phyloP scores from a whole-genome alignment of 2,113 vertebrate species.

The Gavia stellata region DNA sequence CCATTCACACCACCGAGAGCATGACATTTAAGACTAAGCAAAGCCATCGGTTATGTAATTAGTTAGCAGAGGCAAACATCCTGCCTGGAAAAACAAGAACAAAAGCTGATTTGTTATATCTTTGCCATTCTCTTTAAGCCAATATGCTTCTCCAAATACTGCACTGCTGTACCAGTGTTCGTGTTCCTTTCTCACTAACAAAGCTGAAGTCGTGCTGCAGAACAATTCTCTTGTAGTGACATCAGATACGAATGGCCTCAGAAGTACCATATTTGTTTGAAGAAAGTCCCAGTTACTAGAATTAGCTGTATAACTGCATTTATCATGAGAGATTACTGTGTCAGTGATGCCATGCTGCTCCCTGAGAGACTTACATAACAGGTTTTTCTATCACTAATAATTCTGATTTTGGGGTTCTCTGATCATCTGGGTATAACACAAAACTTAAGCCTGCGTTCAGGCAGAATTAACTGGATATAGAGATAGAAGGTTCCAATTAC shows the following conservation, averaged over 20 bases:
- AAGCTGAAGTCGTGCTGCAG: slow-evolving; percentile 10
- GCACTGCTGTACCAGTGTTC: slow-evolving; percentile 39
- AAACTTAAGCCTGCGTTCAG: not conserved
- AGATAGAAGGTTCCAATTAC: slow-evolving; percentile 40
- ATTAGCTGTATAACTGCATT: not conserved
- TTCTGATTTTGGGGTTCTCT: slow-evolving; percentile 36
- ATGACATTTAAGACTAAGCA: slow-evolving; percentile 72
- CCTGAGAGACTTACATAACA: slow-evolving; percentile 5
- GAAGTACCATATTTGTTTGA: not conserved
- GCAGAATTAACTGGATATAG: slow-evolving; percentile 51
- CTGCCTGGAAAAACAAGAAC: slow-evolving; percentile 64
- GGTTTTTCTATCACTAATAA: slow-evolving; percentile 18
- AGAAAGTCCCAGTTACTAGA: slow-evolving; percentile 29
- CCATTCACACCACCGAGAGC: not conserved
- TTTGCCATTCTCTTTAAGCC: slow-evolving; percentile 55
- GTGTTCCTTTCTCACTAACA: slow-evolving; percentile 3
- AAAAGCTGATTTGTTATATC: slow-evolving; percentile 64
- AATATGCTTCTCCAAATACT: slow-evolving; percentile 44
- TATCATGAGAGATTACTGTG: not conserved
- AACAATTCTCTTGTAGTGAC: slow-evolving; percentile 19
- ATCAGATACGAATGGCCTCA: slow-evolving; percentile 22
- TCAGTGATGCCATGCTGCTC: not conserved
- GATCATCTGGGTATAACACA: not conserved
- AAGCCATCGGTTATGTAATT: slow-evolving; percentile 71
- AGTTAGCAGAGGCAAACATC: slow-evolving; percentile 56